Conservation (phyloP, 2,113 vertebrate species). For the Hemichromis elongatus region DNA sequence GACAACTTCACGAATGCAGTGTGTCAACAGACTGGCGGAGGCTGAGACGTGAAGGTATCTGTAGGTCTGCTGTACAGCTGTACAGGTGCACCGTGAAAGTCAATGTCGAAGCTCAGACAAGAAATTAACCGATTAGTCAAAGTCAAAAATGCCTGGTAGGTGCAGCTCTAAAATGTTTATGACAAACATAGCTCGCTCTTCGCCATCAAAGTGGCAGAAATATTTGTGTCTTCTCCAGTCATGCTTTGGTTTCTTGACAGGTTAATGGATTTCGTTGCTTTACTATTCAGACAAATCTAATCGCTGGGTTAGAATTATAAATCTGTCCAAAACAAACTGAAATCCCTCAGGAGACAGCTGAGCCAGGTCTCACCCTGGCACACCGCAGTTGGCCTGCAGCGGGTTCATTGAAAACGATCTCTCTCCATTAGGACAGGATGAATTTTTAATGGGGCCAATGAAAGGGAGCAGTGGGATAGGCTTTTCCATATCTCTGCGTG, state of each 20-base stretch:
- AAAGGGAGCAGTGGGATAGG: conserved; percentile 71
- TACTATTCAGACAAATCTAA: neutral
- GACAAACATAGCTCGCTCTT: neutral
- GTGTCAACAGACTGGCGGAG: neutral
- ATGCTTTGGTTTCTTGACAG: neutral
- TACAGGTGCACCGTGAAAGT: neutral
- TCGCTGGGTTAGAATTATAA: neutral
- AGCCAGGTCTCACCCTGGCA: conserved; percentile 33
- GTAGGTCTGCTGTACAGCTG: neutral
- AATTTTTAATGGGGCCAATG: conserved; percentile 74
- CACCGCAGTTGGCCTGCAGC: conserved; percentile 27
- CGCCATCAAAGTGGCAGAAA: neutral
- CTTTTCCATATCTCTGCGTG: conserved; percentile 69
- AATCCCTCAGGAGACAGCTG: conserved; percentile 22
- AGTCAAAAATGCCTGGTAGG: neutral
- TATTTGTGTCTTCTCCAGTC: neutral
- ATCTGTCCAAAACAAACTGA: neutral
- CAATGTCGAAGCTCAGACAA: neutral
- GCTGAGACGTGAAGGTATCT: neutral
- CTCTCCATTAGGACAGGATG: conserved; percentile 63
- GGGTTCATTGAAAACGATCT: conserved; percentile 57
- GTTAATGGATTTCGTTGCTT: neutral
- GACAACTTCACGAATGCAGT: neutral
- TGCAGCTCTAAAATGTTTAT: neutral
- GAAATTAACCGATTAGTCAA: neutral